phyloP scores from a whole-genome alignment of 1,140 invertebrate genomes.

The Euborellia annulipes region DNA sequence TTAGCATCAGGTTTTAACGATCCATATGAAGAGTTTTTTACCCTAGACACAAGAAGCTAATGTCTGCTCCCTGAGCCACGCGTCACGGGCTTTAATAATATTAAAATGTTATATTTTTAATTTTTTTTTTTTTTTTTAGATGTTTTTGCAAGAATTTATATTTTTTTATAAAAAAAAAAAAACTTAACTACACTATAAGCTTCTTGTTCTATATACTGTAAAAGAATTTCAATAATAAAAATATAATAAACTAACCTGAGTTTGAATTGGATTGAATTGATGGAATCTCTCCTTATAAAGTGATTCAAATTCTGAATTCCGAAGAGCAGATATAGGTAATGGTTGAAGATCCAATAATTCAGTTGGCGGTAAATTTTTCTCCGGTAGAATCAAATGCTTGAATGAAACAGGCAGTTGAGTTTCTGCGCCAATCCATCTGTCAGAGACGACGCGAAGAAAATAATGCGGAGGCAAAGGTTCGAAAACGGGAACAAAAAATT shows the following conservation, averaged over 20 bases:
- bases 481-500: slow-evolving; percentile 97
- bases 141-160: too few relatives aligned
- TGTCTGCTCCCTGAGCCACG: too few relatives aligned
- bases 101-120: too few relatives aligned
- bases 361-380: slow-evolving; percentile 95
- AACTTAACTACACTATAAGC: too few relatives aligned
- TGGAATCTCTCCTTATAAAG: slow-evolving; percentile 74
- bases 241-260: slow-evolving; percentile 47
- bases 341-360: slow-evolving; percentile 97
- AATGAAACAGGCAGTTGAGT: slow-evolving; percentile 96
- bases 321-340: slow-evolving; percentile 67
- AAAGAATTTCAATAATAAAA: too few relatives aligned
- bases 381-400: slow-evolving; percentile 90
- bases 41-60: too few relatives aligned
- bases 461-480: slow-evolving; percentile 97
- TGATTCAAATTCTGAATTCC: slow-evolving; percentile 72
- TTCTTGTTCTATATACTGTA: too few relatives aligned
- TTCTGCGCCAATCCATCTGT: slow-evolving; percentile 79
- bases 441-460: slow-evolving; percentile 56
- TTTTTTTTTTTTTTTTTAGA: too few relatives aligned
- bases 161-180: too few relatives aligned
- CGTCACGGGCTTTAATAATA: too few relatives aligned
- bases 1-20: too few relatives aligned
- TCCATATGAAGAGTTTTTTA: too few relatives aligned
- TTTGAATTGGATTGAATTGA: slow-evolving; percentile 98